These are phyloP conservation scores for Linnaemya vulpina DNA, from an alignment of 2,888 invertebrate genomes.

Conservation along the genomic window DNA sequence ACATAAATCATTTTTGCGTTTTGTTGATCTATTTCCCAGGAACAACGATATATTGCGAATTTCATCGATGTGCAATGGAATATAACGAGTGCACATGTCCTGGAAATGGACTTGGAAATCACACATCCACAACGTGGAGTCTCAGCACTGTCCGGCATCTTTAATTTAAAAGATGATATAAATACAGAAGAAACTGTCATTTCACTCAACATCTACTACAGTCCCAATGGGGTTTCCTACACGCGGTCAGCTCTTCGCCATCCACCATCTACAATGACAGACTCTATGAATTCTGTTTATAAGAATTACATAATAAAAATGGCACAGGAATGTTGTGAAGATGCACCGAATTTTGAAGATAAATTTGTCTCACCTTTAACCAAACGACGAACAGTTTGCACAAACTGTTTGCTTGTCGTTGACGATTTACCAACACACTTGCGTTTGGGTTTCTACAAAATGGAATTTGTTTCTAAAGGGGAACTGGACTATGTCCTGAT, in stretches of 20 bases:
- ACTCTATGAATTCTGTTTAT: conserved; percentile 14
- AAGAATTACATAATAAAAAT: conserved; percentile 29
- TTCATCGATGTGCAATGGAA: conserved; percentile 40
- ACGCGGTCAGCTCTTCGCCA: conserved; percentile 34
- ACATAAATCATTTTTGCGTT: background rate
- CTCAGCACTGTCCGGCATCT: background rate
- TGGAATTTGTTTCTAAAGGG: background rate
- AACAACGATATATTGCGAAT: background rate
- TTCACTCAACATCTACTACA: conserved; percentile 29
- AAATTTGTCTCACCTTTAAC: conserved; percentile 30
- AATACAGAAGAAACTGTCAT: background rate
- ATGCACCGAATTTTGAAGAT: conserved; percentile 10
- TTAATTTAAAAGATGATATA: conserved; percentile 33
- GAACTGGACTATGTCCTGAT: background rate
- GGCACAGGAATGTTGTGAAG: conserved; percentile 17
- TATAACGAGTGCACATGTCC: background rate
- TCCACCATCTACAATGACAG: background rate
- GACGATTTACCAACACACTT: conserved; percentile 32
- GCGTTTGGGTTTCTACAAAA: conserved; percentile 35
- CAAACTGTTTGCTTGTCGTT: background rate
- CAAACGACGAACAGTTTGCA: conserved; percentile 11
- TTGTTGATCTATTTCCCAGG: background rate
- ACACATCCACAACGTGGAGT: conserved; percentile 32
- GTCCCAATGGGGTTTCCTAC: conserved; percentile 31
- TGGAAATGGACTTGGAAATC: background rate